Conservation (phyloP, 1,140 invertebrate genomes). For the Tribolium madens region DNA sequence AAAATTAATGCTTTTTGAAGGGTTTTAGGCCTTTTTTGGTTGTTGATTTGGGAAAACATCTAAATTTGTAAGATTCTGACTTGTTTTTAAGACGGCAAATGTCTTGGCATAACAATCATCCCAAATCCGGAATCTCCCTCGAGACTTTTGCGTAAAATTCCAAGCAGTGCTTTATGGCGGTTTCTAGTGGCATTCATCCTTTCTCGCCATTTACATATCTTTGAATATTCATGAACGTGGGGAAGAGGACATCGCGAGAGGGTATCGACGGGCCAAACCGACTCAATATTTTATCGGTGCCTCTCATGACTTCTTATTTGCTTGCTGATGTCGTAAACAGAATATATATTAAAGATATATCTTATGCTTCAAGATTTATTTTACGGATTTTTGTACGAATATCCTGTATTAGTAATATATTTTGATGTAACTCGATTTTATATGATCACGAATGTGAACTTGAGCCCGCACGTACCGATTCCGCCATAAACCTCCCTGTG, state of each 20-base stretch:
- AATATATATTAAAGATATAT: slow-evolving; percentile 21
- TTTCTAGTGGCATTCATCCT: slow-evolving; percentile 48
- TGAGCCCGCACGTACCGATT: not conserved
- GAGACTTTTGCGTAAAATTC: slow-evolving; percentile 11
- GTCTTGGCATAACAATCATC: slow-evolving; percentile 14
- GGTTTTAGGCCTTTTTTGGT: too few relatives aligned
- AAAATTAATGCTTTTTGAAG: too few relatives aligned
- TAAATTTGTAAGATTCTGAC: too few relatives aligned
- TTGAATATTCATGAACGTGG: slow-evolving; percentile 39
- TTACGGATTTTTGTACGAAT: slow-evolving; percentile 15
- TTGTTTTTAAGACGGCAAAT: too few relatives aligned
- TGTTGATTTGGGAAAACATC: too few relatives aligned
- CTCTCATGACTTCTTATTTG: slow-evolving; percentile 31
- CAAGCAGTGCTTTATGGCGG: slow-evolving; percentile 47
- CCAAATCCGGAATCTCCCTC: slow-evolving; percentile 9
- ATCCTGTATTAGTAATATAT: slow-evolving; percentile 30
- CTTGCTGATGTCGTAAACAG: slow-evolving; percentile 25
- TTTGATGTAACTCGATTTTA: slow-evolving; percentile 20
- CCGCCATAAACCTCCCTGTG: not conserved
- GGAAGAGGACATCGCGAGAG: slow-evolving; percentile 11
- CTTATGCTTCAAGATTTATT: slow-evolving; percentile 10
- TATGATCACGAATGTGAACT: slow-evolving; percentile 7
- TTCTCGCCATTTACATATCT: slow-evolving; percentile 51
- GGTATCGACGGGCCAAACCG: slow-evolving; percentile 6
- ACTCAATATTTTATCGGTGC: slow-evolving; percentile 17